Evolutionary conservation across 2,113 vertebrate genomes (phyloP).

Genomic region (Glareola pratincola): DNA sequence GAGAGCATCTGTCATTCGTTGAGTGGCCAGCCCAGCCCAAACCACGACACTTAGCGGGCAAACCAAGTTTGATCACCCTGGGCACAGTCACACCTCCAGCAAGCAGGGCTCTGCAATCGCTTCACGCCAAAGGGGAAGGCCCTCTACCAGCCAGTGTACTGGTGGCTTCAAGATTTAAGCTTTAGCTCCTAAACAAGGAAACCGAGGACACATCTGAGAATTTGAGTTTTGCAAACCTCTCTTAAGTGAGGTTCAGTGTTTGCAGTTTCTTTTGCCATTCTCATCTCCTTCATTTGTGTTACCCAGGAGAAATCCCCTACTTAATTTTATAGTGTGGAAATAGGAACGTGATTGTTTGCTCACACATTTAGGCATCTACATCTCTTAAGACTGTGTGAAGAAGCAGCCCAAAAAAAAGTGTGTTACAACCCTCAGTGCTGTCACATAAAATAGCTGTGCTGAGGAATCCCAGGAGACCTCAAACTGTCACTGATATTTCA

Average conservation of each 20-base stretch:
- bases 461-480: neutral
- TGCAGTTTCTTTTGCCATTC: neutral
- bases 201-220: neutral
- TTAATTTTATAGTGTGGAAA: neutral
- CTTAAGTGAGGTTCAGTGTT: neutral
- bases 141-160: neutral
- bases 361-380: neutral
- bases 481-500: neutral
- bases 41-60: neutral
- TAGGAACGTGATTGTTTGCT: neutral
- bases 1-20: neutral
- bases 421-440: neutral
- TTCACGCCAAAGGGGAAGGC: neutral
- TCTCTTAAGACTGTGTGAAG: neutral
- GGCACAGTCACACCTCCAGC: rapidly evolving
- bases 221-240: neutral
- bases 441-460: neutral
- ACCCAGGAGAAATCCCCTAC: neutral
- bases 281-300: neutral
- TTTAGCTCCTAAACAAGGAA: neutral
- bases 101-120: neutral
- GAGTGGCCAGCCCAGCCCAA: neutral
- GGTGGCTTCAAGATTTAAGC: neutral
- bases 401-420: neutral
- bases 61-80: neutral